phyloP scores from a whole-genome alignment of 2,113 vertebrate species.

The Stictonetta naevosa region DNA sequence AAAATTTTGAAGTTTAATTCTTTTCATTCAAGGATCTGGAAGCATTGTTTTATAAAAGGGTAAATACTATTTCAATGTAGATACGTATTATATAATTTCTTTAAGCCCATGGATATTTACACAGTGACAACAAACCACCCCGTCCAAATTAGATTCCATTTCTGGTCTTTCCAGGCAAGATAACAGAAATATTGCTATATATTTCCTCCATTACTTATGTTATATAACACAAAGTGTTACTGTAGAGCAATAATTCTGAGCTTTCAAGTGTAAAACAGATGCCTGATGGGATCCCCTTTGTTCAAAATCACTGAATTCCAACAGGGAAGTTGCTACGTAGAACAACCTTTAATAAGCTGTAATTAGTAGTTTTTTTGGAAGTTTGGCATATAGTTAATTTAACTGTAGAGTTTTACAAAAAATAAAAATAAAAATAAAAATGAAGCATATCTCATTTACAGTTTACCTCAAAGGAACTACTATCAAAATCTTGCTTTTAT shows the following conservation, averaged over 20 bases:
- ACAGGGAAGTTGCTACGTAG: slow-evolving; percentile 8
- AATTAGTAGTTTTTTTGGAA: slow-evolving; percentile 50
- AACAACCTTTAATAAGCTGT: slow-evolving; percentile 29
- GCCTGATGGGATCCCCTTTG: background rate
- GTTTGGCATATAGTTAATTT: slow-evolving; percentile 10
- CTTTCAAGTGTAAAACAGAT: slow-evolving; percentile 55
- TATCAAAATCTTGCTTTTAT: background rate
- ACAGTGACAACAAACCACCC: background rate
- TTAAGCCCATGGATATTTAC: background rate
- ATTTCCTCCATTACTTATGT: background rate
- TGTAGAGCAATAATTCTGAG: background rate
- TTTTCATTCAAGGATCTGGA: background rate
- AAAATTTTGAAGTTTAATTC: background rate
- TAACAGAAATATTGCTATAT: background rate
- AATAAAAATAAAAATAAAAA: background rate
- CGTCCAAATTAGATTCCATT: background rate
- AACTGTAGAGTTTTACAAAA: background rate
- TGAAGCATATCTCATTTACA: background rate
- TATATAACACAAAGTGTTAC: background rate
- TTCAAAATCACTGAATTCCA: slow-evolving; percentile 45
- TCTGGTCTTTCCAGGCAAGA: background rate
- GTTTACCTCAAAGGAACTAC: background rate
- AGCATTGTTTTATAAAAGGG: background rate
- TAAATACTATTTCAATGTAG: background rate
- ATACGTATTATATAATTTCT: background rate